These are phyloP conservation scores for Salmo trutta DNA, from an alignment of 2,797 vertebrate species.

Conservation along the genomic window DNA sequence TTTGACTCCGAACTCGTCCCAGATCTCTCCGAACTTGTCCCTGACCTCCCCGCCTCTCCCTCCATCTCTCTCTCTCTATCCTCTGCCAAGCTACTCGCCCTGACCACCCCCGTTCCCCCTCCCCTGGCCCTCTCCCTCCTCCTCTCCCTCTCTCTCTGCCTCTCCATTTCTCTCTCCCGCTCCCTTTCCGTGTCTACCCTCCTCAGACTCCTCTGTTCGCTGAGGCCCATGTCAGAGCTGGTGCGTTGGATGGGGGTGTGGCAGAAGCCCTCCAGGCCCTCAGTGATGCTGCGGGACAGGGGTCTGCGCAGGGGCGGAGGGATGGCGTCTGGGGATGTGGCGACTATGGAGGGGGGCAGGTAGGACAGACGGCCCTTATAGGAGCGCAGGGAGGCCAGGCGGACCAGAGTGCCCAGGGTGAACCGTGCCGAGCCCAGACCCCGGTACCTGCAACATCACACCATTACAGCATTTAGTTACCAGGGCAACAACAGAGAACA, in stretches of 20 bases:
- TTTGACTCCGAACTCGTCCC: slow-evolving; percentile 61
- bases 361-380: slow-evolving; percentile 91
- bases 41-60: slow-evolving; percentile 47
- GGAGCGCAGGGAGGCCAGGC: slow-evolving; percentile 86
- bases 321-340: slow-evolving; percentile 62
- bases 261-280: slow-evolving; percentile 77
- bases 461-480: background rate
- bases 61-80: slow-evolving; percentile 75
- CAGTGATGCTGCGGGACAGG: slow-evolving; percentile 81
- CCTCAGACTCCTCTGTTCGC: slow-evolving; percentile 77
- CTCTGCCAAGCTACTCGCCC: slow-evolving; percentile 81
- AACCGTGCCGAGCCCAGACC: slow-evolving; percentile 89
- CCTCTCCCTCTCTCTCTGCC: slow-evolving; percentile 72
- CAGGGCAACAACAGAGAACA: background rate
- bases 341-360: slow-evolving; percentile 78
- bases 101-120: slow-evolving; percentile 74
- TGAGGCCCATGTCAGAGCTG: slow-evolving; percentile 86
- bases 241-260: slow-evolving; percentile 80
- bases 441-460: slow-evolving; percentile 71
- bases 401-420: slow-evolving; percentile 85
- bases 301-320: slow-evolving; percentile 74
- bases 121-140: slow-evolving; percentile 73
- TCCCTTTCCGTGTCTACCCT: slow-evolving; percentile 73
- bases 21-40: slow-evolving; percentile 39
- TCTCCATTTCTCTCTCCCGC: slow-evolving; percentile 65